phyloP scores from a whole-genome alignment of 2,888 invertebrate genomes.

The Antitype chi region DNA sequence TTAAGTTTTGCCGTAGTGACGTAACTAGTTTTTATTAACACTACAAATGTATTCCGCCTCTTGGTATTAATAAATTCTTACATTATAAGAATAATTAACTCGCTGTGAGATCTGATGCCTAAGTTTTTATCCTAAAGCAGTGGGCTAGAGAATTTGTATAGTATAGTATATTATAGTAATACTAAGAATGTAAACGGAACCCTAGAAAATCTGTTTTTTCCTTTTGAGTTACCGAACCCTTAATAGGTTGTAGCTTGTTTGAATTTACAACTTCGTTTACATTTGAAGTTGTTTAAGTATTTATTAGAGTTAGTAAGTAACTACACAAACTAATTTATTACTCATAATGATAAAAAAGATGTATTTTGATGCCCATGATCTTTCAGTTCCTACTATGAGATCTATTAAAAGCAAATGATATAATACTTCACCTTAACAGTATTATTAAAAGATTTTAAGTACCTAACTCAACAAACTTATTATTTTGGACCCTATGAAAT shows the following conservation, averaged over 20 bases:
- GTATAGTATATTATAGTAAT: not conserved
- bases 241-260: not conserved
- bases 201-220: not conserved
- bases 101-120: not conserved
- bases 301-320: not conserved
- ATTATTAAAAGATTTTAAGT: constrained; percentile 27
- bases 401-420: not conserved
- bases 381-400: not conserved
- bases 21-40: not conserved
- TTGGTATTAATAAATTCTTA: not conserved
- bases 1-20: constrained; percentile 7
- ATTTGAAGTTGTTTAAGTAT: not conserved
- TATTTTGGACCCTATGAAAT: not conserved
- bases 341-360: too few relatives aligned
- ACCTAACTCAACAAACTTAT: not conserved
- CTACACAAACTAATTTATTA: not conserved
- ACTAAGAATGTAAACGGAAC: not conserved
- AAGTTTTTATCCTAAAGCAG: not conserved
- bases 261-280: not conserved
- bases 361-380: not conserved
- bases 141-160: not conserved
- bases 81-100: not conserved
- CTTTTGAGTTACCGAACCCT: not conserved
- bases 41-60: not conserved
- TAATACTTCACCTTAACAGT: constrained; percentile 17